A percentile compares a stretch with the other conserved stretches of the same genome.
Conservation (phyloP, 2,888 invertebrate species). For the Spicauda simplicius region DNA sequence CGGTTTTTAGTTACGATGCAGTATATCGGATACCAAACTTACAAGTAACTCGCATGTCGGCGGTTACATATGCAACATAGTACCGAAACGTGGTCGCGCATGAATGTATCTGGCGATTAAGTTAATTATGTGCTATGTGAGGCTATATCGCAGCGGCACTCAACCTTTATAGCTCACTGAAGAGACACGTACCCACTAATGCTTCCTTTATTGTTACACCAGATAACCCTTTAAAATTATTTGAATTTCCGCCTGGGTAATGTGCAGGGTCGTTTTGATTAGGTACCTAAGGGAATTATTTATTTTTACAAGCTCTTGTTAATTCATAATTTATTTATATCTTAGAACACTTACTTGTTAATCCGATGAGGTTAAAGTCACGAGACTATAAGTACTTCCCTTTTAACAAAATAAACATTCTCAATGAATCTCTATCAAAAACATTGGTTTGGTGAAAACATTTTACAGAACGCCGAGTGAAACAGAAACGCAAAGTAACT, state of each 20-base stretch:
- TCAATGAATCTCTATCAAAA: background rate
- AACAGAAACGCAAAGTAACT: slow-evolving; percentile 12
- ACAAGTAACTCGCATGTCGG: slow-evolving; percentile 2
- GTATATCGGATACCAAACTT: slow-evolving; percentile 3
- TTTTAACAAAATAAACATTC: too few relatives aligned
- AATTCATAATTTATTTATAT: too few relatives aligned
- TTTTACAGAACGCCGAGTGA: slow-evolving; percentile 10
- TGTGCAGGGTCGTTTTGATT: too few relatives aligned
- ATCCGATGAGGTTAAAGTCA: too few relatives aligned
- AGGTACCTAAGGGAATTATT: too few relatives aligned
- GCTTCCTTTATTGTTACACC: background rate
- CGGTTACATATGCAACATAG: slow-evolving; percentile 17
- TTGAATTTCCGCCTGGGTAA: too few relatives aligned
- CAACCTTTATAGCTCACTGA: slow-evolving; percentile 11
- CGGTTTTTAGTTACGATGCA: too few relatives aligned
- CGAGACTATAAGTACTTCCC: too few relatives aligned
- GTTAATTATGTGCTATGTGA: slow-evolving; percentile 20
- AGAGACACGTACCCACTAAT: background rate
- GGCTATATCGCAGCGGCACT: slow-evolving; percentile 14
- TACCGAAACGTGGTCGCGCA: slow-evolving; percentile 32
- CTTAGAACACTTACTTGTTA: too few relatives aligned
- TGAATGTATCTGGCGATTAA: slow-evolving; percentile 26
- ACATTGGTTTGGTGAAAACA: background rate
- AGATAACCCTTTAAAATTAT: too few relatives aligned
- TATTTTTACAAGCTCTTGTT: too few relatives aligned